Evolutionary conservation across 2,797 vertebrate species (phyloP).

Genomic region (Clarias pachynema): DNA sequence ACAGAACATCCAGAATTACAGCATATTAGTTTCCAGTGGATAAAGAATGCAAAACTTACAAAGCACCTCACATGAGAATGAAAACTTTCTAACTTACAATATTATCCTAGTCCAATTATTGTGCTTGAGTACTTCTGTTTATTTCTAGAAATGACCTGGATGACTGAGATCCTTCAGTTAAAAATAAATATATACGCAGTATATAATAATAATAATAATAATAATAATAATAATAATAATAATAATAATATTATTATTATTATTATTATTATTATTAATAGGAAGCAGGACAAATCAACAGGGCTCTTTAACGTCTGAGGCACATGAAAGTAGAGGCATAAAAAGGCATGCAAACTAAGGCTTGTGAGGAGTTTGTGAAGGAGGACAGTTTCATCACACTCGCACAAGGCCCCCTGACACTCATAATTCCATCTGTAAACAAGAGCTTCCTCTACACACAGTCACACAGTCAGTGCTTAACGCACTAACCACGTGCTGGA

Average conservation of each 20-base stretch:
- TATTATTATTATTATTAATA: too few species aligned
- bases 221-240: not conserved
- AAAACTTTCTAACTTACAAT: not conserved
- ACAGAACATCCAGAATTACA: not conserved
- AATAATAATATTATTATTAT: not conserved
- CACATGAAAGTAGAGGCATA: not conserved
- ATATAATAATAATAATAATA: not conserved
- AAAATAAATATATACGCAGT: not conserved
- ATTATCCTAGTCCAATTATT: not conserved
- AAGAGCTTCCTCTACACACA: conserved; percentile 28
- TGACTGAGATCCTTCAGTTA: not conserved
- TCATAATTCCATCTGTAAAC: conserved; percentile 63
- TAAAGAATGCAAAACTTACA: not conserved
- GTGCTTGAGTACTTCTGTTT: not conserved
- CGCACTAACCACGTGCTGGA: conserved; percentile 8
- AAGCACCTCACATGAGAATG: not conserved
- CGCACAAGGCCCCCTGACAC: conserved; percentile 47
- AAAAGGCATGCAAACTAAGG: not conserved
- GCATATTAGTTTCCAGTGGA: not conserved
- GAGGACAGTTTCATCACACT: conserved; percentile 55
- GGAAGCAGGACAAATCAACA: not conserved
- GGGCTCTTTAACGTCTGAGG: too few species aligned
- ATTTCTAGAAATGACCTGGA: not conserved
- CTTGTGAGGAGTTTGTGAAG: conserved; percentile 10
- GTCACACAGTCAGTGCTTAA: conserved; percentile 11